Evolutionary conservation across 2,888 invertebrate species (phyloP).

Genomic region (Lasiommata megera): DNA sequence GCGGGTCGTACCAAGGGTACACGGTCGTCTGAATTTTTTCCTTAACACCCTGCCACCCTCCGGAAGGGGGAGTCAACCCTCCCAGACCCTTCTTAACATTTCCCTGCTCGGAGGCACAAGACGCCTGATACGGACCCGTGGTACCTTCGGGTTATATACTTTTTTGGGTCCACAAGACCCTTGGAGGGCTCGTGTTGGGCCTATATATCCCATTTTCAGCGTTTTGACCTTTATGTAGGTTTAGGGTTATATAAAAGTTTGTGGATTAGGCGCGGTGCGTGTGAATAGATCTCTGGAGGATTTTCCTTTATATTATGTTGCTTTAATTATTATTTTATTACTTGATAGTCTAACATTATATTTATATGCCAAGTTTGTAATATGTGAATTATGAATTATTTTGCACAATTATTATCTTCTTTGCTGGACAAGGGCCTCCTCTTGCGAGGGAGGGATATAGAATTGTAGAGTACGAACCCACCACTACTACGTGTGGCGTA

Average conservation of each 20-base stretch:
- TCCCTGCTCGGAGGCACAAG: constrained; percentile 76
- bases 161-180: constrained; percentile 77
- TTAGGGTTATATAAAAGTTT: constrained; percentile 62
- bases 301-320: constrained; percentile 31
- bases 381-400: no score
- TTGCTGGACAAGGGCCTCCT: no score
- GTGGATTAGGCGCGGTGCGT: constrained; percentile 44
- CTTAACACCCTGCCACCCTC: constrained; percentile 60
- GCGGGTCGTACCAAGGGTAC: constrained; percentile 74
- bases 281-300: constrained; percentile 37
- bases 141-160: constrained; percentile 76
- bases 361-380: neutral
- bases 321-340: constrained; percentile 27
- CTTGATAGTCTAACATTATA: neutral
- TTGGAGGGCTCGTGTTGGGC: constrained; percentile 72
- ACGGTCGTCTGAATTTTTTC: constrained; percentile 76
- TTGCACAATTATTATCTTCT: no score
- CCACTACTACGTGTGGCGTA: no score
- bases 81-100: constrained; percentile 79
- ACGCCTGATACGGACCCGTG: constrained; percentile 71
- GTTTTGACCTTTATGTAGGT: constrained; percentile 66
- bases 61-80: constrained; percentile 62
- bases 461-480: no score
- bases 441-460: no score
- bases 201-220: constrained; percentile 71